Evolutionary conservation across 23 tunicate species (phyloP), one percentile per base, ranked within the genome.

Genomic region (Corella eumyota): DNA sequence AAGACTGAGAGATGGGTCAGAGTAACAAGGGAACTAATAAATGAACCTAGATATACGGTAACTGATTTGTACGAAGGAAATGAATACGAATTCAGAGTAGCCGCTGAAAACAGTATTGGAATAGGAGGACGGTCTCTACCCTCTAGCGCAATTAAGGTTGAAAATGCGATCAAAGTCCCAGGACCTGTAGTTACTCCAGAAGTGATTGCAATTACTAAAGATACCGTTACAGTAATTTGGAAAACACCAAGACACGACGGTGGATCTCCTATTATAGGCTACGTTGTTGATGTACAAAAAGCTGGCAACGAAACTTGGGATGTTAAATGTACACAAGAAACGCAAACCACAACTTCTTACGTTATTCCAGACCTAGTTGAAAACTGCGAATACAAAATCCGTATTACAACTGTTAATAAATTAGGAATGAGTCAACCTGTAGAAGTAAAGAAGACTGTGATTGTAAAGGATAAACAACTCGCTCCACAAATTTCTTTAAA

Each of bases 11-110:
- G 97, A 60, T 90, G 97, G 97, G 67, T 68, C 6, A 81, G 90
- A 9, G 90, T 90, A 25, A 72, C 90, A 25, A 79, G 74, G 48
- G 90, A 90, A 13, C 71, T 90, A 2, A 90, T 90, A 46, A 68
- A 67, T 55, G 97, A 90, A 35, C 45, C 80, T 0, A 56, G 74
- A 0, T 90, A 68, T 57, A 79, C 68, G 28, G 97, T 90, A 11
- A 67, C 73, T 32, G 93, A 77, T 13, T 56, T 92, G 15, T 58
- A 37, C 58, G 83, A 78, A 72, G 86, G 93, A 45, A 78, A 78
- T 47, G 93, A 82, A 55, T 92, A 92, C 72, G 93, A 92, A 58
- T 92, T 92, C 73, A 61, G 98, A 35, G 98, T 92, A 13, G 85
- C 85, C 24, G 98, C 98, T 40, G 90, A 92, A 66, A 92, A 82